phyloP scores from a whole-genome alignment of 2,888 invertebrate species.

The Cremastobaeus sp. region DNA sequence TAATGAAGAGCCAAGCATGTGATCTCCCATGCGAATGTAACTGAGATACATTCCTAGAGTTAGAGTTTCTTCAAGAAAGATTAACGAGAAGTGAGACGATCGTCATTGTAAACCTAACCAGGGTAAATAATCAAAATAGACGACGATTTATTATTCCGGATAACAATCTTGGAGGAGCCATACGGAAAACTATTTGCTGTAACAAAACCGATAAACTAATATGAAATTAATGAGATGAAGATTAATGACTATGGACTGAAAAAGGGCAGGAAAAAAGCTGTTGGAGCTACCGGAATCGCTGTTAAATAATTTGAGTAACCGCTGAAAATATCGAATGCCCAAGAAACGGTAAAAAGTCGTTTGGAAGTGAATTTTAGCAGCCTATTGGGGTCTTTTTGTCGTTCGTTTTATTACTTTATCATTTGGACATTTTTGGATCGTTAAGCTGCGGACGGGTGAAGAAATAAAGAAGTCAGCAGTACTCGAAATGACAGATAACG shows the following conservation, averaged over 20 bases:
- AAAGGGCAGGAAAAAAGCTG: too few relatives aligned
- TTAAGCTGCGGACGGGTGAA: constrained; percentile 5
- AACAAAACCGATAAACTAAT: background rate
- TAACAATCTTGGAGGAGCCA: background rate
- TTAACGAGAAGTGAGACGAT: constrained; percentile 8
- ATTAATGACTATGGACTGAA: constrained; percentile 24
- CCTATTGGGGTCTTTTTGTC: constrained; percentile 3
- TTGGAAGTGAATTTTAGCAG: constrained; percentile 10
- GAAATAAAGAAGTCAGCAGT: constrained; percentile 44
- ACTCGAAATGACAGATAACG: constrained; percentile 48
- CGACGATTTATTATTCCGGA: constrained; percentile 13
- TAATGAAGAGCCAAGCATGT: background rate
- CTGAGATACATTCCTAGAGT: background rate
- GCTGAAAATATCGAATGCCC: constrained; percentile 9
- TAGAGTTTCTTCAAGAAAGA: constrained; percentile 1
- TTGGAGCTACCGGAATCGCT: too few relatives aligned
- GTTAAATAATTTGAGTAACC: background rate
- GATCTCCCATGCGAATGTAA: background rate
- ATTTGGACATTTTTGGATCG: constrained; percentile 40
- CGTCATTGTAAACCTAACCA: constrained; percentile 9
- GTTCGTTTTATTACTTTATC: constrained; percentile 31
- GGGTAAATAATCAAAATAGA: constrained; percentile 12
- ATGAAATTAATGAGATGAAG: background rate
- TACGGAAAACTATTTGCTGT: constrained; percentile 2
- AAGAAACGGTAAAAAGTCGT: constrained; percentile 6